phyloP scores from a whole-genome alignment of 2,888 invertebrate genomes.

The Vanessa cardui region DNA sequence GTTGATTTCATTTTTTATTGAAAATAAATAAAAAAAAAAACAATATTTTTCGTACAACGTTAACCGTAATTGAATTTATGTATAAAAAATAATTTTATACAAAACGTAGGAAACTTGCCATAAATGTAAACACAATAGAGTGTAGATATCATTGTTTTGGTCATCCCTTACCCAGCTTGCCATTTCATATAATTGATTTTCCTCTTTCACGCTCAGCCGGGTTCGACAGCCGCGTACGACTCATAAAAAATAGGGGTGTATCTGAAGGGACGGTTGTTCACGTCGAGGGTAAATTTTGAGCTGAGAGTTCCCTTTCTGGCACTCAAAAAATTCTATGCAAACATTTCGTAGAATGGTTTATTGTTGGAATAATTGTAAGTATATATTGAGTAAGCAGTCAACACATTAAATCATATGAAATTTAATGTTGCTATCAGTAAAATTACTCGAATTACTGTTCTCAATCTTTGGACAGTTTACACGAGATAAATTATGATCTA shows the following conservation, averaged over 20 bases:
- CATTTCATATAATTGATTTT: conserved; percentile 79
- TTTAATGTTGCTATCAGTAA: too few relatives aligned
- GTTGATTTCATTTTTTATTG: too few relatives aligned
- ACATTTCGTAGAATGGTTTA: conserved; percentile 9
- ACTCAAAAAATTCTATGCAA: conserved; percentile 31
- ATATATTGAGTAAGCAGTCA: too few relatives aligned
- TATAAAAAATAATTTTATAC: too few relatives aligned
- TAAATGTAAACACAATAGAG: conserved; percentile 9
- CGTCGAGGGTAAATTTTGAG: conserved; percentile 42
- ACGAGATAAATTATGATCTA: too few relatives aligned
- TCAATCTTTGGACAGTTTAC: too few relatives aligned
- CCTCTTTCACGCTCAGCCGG: conserved; percentile 75
- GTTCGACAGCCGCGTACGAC: conserved; percentile 47
- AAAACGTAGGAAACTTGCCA: not conserved
- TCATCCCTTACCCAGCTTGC: conserved; percentile 49
- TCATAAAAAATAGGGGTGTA: conserved; percentile 53
- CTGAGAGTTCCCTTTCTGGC: conserved; percentile 30
- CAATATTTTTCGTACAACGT: too few relatives aligned
- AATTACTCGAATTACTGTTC: too few relatives aligned
- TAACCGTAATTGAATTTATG: too few relatives aligned
- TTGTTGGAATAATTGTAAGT: not conserved
- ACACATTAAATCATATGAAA: too few relatives aligned
- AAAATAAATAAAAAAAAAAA: too few relatives aligned
- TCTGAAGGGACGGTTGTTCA: conserved; percentile 36
- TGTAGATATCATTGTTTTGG: conserved; percentile 2